Evolutionary conservation across 2,888 invertebrate species (phyloP), one percentile per base, ranked within the genome.

Genomic region (Actias luna): DNA sequence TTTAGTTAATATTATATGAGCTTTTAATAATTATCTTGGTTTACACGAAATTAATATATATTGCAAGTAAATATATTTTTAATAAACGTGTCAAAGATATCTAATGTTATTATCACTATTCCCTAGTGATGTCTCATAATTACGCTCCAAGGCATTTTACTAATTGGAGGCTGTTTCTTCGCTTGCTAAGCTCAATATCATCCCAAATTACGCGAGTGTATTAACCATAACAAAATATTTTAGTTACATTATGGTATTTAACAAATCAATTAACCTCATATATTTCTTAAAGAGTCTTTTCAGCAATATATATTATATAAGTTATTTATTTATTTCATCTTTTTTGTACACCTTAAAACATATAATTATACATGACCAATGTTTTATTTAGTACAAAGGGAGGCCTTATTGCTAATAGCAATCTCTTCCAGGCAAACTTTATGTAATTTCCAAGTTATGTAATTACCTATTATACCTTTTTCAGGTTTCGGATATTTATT

Each of bases 91-190:
- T 63, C 62, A 67, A 60, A 66, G 61, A 68, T 63, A 64, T 39
- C 60, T 39, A 46, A 29, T 60, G 67, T 67, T 67, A 64, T 69
- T 74, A 77, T 76, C 71, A 62, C 67, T 65, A 70, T 69, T 68
- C 74, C 69, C 73, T 55, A 64, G 72, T 67, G 76, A 75, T 71
- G 71, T 68, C 69, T 69, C 75, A 75, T 78, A 83, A 80, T 83
- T 79, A 78, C 70, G 70, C 72, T 75, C 68, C 68, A 67, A 65
- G 66, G 70, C 70, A 69, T 66, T 64, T 62, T 65, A 65, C 71
- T 78, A 79, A 78, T 82, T 78, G 75, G 69, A 70, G 73, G 72
- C 71, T 73, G 76, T 78, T 76, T 76, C 73, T 75, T 75, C 67
- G 72, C 66, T 68, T 65, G 60, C 46, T 64, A 29, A 36, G 64